These are phyloP conservation scores for Eupithecia subumbrata DNA, from an alignment of 2,888 invertebrate genomes.

Conservation along the genomic window DNA sequence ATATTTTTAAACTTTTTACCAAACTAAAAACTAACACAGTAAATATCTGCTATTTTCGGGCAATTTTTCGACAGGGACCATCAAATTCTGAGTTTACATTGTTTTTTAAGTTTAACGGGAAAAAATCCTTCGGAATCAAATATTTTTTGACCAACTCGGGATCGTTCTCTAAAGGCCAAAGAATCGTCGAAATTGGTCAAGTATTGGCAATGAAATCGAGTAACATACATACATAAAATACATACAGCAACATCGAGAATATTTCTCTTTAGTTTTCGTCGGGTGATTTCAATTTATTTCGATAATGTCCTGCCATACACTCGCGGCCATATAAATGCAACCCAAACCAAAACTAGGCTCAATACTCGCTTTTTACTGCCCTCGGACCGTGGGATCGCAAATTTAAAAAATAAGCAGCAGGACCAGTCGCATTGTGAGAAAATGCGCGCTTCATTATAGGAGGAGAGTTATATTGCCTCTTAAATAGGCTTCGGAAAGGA, in stretches of 20 bases:
- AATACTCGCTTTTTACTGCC: slow-evolving; percentile 61
- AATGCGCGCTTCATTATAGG: slow-evolving; percentile 24
- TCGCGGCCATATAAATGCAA: slow-evolving; percentile 54
- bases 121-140: neutral
- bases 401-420: slow-evolving; percentile 49
- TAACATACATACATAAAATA: neutral
- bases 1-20: too few species aligned
- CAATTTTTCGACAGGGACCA: too few species aligned
- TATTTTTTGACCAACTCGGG: neutral
- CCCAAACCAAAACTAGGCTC: slow-evolving; percentile 51
- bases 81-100: too few species aligned
- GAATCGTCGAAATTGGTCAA: neutral
- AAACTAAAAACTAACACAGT: too few species aligned
- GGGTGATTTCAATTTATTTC: neutral
- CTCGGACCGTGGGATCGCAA: slow-evolving; percentile 57
- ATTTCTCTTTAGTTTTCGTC: neutral
- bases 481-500: slow-evolving; percentile 13
- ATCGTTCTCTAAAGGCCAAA: neutral
- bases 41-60: too few species aligned
- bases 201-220: neutral
- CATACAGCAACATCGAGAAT: neutral
- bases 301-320: slow-evolving; percentile 40
- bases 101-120: too few species aligned
- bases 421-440: slow-evolving; percentile 33
- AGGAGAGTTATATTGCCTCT: slow-evolving; percentile 16